A percentile compares a stretch with the other conserved stretches of the same genome.
Conservation (phyloP, 1,140 invertebrate species). For the Philopotamus ludificatus region DNA sequence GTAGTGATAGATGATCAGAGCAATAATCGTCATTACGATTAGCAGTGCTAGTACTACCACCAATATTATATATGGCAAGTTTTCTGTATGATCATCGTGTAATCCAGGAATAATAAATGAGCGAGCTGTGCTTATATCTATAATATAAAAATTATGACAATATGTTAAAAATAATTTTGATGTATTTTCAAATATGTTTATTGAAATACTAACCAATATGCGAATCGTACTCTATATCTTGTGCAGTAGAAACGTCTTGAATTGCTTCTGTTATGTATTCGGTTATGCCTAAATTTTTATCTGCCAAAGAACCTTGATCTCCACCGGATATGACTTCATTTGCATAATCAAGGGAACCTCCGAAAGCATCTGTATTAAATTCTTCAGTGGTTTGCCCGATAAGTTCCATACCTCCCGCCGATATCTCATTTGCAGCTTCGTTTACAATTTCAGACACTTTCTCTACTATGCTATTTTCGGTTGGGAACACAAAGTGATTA, state of each 20-base stretch:
- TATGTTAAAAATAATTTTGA: neutral
- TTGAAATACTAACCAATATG: slow-evolving; percentile 3
- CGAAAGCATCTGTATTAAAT: neutral
- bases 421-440: neutral
- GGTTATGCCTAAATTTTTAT: no score
- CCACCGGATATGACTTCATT: no score
- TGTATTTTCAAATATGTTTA: neutral
- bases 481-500: neutral
- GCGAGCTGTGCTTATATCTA: neutral
- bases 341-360: neutral
- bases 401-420: neutral
- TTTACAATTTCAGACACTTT: neutral
- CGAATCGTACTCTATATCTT: neutral
- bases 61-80: slow-evolving; percentile 29
- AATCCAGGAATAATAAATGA: neutral
- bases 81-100: slow-evolving; percentile 9
- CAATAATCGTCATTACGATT: slow-evolving; percentile 29
- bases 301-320: no score
- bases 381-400: neutral
- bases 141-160: neutral
- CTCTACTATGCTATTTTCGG: neutral
- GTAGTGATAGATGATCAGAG: slow-evolving; percentile 23
- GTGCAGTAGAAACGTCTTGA: neutral
- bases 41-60: slow-evolving; percentile 29
- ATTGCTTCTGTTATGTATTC: neutral